These are phyloP conservation scores for Porites australiensis DNA, from an alignment of 64 coral and sea anemone genomes.

Conservation along the genomic window DNA sequence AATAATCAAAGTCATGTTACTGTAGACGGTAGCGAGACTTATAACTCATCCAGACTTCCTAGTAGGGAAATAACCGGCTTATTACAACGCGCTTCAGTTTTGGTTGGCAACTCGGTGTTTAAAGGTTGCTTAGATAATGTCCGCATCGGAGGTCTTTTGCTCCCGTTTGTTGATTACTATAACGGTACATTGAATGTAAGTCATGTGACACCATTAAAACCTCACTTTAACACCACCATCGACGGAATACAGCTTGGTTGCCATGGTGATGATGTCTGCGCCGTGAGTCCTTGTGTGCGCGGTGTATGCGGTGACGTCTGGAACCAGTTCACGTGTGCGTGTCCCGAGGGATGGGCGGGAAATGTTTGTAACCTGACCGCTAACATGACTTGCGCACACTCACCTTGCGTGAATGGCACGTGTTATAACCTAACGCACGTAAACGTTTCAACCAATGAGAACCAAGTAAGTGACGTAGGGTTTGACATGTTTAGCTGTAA, in stretches of 20 bases:
- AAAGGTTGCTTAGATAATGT: slow-evolving; percentile 89
- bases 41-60: slow-evolving; percentile 1
- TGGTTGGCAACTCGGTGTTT: slow-evolving; percentile 54
- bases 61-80: slow-evolving; percentile 43
- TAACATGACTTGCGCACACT: slow-evolving; percentile 91
- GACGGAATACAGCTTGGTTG: slow-evolving; percentile 63
- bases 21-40: slow-evolving; percentile 23
- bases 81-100: slow-evolving; percentile 52
- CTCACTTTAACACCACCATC: slow-evolving; percentile 64
- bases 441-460: slow-evolving; percentile 20
- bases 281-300: slow-evolving; percentile 66
- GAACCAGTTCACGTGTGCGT: slow-evolving; percentile 76
- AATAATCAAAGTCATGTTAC: slow-evolving; percentile 35
- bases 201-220: slow-evolving; percentile 80
- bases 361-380: slow-evolving; percentile 77
- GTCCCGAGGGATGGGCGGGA: slow-evolving; percentile 81
- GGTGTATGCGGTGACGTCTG: slow-evolving; percentile 78
- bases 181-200: slow-evolving; percentile 79
- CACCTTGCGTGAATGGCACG: slow-evolving; percentile 81
- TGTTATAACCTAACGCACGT: slow-evolving; percentile 72
- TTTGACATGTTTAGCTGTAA: slow-evolving; percentile 86
- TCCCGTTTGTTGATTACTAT: slow-evolving; percentile 87
- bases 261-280: slow-evolving; percentile 81
- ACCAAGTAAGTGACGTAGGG: slow-evolving; percentile 81
- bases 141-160: slow-evolving; percentile 76